Base-by-base conservation (phyloP, 2,113 vertebrate genomes). In the Gymnocephalus cernua region DNA sequence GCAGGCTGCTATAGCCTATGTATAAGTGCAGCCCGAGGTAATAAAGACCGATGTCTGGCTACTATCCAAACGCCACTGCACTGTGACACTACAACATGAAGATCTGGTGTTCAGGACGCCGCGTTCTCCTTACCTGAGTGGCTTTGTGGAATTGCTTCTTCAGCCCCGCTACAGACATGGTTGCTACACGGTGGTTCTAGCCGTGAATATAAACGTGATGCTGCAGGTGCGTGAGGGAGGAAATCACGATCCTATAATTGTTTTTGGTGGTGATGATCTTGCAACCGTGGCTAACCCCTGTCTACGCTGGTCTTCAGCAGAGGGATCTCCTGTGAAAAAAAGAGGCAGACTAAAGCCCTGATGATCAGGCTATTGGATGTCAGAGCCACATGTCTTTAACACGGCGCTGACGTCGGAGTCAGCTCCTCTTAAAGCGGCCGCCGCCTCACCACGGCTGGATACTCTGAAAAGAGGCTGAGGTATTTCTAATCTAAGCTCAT, bases 101-200 rank as follows among this genome's bases (percentile, higher is more conserved):
- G 68, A 71, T 41, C 2, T 19, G 70, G 21, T 5, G 56, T 1
- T 25, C 69, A 54, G 64, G 61, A 68, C 51, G 57, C 41, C 45
- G 69, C 14, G 38, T 74, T 21, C 27, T 41, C 84, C 91, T 88
- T 94, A 97, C 96, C 96, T 97, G 96, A 75, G 96, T 96, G 87
- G 96, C 96, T 94, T 97, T 97, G 94, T 97, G 96, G 93, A 97
- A 97, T 71, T 97, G 96, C 86, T 97, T 96, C 93, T 96, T 96
- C 19, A 96, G 90, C 78, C 96, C 96, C 81, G 96, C 96, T 92
- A 97, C 96, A 89, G 96, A 96, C 96, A 97, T 97, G 93, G 70
- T 89, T 44, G 88, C 84, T 81, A 66, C 82, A 67, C 77, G 77
- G 38, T 65, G 90, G 23, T 73, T 86, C 62, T 80, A 56, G 29